Evolutionary conservation across 2,797 vertebrate genomes (phyloP), one percentile per base, ranked within the genome.

Genomic region (Argyrosomus regius): DNA sequence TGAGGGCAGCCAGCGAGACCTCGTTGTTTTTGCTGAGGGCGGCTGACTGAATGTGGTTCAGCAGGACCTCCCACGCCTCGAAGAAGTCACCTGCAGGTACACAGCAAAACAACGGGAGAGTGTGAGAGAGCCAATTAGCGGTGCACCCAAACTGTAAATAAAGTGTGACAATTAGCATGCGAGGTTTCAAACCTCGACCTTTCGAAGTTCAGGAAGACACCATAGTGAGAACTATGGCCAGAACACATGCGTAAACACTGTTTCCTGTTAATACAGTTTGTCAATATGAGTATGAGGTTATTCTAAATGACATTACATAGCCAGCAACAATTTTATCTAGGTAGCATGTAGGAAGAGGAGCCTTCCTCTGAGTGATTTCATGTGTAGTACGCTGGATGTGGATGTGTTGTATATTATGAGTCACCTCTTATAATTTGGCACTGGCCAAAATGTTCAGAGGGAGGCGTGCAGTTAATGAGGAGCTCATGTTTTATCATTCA

Each of bases 21-120:
- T 99, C 98, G 39, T 97, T 99, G 92, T 99, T 99, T 94, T 98
- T 99, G 94, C 98, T 99, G 79, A 99, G 97, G 39, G 98, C 98
- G 20, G 98, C 98, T 11, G 98, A 99, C 58, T 99, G 98, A 84
- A 99, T 99, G 89, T 99, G 98, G 94, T 98, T 98, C 88, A 99
- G 95, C 87, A 99, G 96, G 75, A 99, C 96, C 93, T 99, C 98
- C 98, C 98, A 99, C 53, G 98, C 98, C 95, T 97, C 97, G 57
- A 97, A 97, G 94, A 99, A 99, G 90, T 99, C 98, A 75, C 98
- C 98, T 99, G 83, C 71, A 82, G 86, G 18, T 4, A 60, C 12
- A 61, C 20, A 68, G 16, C 24, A 13, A 61, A 57, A 73, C 7
- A 53, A 67, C 5, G 35, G 31, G 0, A 43, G 16, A 52, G 43